Evolutionary conservation across 2,113 vertebrate species (phyloP), one percentile per base, ranked within the genome.

Genomic region (Pterocles burchelli): DNA sequence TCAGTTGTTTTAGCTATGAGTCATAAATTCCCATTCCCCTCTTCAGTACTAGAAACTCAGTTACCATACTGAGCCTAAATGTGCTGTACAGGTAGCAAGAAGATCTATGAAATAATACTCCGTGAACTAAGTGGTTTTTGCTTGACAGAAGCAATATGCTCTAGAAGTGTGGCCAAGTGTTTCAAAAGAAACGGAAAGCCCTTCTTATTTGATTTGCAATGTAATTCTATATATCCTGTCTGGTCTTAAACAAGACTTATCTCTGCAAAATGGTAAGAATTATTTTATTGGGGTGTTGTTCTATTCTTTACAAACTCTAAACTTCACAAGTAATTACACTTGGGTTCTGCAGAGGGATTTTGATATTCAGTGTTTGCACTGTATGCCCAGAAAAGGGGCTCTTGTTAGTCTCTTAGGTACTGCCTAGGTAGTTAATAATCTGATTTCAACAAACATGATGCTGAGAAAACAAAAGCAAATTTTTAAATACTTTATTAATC

Each of bases 401-500:
- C 85, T 78, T 78, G 11, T 55, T 57, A 31, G 45, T 33, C 59
- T 62, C 45, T 82, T 25, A 65, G 22, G 22, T 22, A 72, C 19
- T 34, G 29, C 33, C 26, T 12, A 59, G 21, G 34, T 38, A 75
- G 24, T 55, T 55, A 61, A 59, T 58, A 4, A 71, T 31, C 25
- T 29, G 33, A 74, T 75, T 85, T 80, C 52, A 77, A 46, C 28
- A 88, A 76, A 73, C 16, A 80, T 10, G 3, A 33, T 38, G 79
- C 75, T 65, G 57, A 91, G 80, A 93, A 7, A 21, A 88, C 41
- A 88, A 89, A 86, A 54, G 8, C 10, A 33, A 20, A 17, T 59
- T 49, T 61, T 73, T 4, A 43, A 88, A 43, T 46, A 55, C 63
- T 96, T 94, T 94, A 96, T 97, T 95, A 49, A 89, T 41, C 25